These are phyloP conservation scores for Heteromyza rotundicornis DNA, from an alignment of 2,888 invertebrate genomes.

Conservation along the genomic window DNA sequence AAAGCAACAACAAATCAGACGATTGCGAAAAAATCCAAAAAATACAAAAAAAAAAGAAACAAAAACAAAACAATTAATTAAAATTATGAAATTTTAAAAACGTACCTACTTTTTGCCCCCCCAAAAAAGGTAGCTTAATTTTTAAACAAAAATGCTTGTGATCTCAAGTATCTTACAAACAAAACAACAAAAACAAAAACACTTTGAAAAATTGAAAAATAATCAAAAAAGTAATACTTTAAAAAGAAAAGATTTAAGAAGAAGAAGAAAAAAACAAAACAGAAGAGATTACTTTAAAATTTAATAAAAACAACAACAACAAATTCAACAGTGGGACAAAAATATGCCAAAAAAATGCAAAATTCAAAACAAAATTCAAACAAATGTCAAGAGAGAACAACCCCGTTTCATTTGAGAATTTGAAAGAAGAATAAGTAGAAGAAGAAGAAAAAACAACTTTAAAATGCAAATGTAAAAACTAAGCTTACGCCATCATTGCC, in stretches of 20 bases:
- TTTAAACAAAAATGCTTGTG: conserved; percentile 51
- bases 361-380: conserved; percentile 39
- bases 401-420: conserved; percentile 10
- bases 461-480: conserved; percentile 39
- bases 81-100: conserved; percentile 17
- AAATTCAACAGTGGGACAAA: too few relatives aligned
- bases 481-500: too few relatives aligned
- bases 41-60: conserved; percentile 35
- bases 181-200: conserved; percentile 34
- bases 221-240: conserved; percentile 14
- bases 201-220: conserved; percentile 25
- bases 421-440: too few relatives aligned
- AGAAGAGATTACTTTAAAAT: too few relatives aligned
- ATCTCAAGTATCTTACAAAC: conserved; percentile 57
- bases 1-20: conserved; percentile 29
- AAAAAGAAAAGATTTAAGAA: neutral
- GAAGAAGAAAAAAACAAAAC: too few relatives aligned
- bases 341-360: conserved; percentile 42
- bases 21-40: conserved; percentile 39
- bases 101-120: neutral
- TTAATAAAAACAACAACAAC: too few relatives aligned
- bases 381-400: too few relatives aligned
- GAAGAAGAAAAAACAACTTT: conserved; percentile 34
- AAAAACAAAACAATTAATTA: conserved; percentile 35
- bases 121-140: conserved; percentile 17